phyloP scores from a whole-genome alignment of 2,797 vertebrate species.

The Tokudaia muenninki region DNA sequence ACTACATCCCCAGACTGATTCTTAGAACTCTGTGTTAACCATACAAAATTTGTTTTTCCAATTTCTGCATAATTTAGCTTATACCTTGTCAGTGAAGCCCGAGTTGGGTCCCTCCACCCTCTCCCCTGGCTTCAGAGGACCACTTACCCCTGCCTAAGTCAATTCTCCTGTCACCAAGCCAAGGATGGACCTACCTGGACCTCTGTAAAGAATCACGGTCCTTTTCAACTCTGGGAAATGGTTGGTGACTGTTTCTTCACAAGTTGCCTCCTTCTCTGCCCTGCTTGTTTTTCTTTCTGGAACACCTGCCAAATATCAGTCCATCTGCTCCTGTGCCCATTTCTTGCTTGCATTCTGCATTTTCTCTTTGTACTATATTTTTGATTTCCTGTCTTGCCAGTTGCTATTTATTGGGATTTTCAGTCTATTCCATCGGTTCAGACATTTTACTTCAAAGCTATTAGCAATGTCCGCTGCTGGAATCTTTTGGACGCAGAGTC shows the following conservation, averaged over 20 bases:
- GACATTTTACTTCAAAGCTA: slow-evolving; percentile 62
- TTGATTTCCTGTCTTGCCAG: neutral
- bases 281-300: slow-evolving; percentile 10
- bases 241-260: slow-evolving; percentile 12
- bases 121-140: neutral
- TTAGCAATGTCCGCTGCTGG: neutral
- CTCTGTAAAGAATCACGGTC: neutral
- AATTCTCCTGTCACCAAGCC: neutral
- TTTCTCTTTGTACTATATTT: neutral
- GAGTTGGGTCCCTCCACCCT: neutral
- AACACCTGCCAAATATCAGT: neutral
- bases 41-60: neutral
- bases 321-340: neutral
- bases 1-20: neutral
- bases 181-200: neutral
- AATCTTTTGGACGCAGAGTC: neutral
- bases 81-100: neutral
- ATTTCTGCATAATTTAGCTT: neutral
- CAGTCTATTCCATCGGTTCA: neutral
- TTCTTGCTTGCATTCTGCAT: neutral
- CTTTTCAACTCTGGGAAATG: neutral
- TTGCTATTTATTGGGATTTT: slow-evolving; percentile 3
- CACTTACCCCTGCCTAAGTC: neutral
- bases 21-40: neutral
- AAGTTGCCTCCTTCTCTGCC: neutral